Evolutionary conservation across 2,113 vertebrate species (phyloP).

Genomic region (Eleginops maclovinus): DNA sequence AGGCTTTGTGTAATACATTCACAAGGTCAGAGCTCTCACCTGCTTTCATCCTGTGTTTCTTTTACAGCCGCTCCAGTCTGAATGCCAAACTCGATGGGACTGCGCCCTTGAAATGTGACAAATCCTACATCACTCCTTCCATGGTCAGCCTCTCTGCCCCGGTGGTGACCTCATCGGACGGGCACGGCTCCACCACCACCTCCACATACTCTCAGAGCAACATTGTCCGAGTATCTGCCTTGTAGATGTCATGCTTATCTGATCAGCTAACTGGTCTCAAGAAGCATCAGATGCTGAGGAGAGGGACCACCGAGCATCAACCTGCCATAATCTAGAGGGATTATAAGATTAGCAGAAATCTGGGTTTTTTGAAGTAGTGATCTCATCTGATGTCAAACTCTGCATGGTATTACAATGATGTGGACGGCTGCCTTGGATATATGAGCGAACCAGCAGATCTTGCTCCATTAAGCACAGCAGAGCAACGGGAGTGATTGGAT

Average conservation of each 20-base stretch:
- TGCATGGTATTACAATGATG: slow-evolving; percentile 74
- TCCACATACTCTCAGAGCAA: slow-evolving; percentile 93
- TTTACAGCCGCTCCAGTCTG: slow-evolving; percentile 93
- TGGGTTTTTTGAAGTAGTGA: slow-evolving; percentile 65
- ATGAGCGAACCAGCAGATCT: slow-evolving; percentile 70
- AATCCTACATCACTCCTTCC: slow-evolving; percentile 95
- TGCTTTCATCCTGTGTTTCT: slow-evolving; percentile 40
- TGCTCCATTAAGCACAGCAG: slow-evolving; percentile 77
- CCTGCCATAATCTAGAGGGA: slow-evolving; percentile 81
- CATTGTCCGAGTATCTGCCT: slow-evolving; percentile 98
- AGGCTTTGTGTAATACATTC: slow-evolving; percentile 33
- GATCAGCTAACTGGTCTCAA: slow-evolving; percentile 65
- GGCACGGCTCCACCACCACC: slow-evolving; percentile 89
- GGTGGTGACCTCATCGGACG: slow-evolving; percentile 90
- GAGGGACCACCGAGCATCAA: slow-evolving; percentile 81
- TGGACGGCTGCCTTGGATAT: slow-evolving; percentile 63
- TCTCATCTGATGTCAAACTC: slow-evolving; percentile 80
- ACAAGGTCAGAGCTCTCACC: slow-evolving; percentile 36
- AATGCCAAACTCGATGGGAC: slow-evolving; percentile 97
- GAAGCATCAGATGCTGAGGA: slow-evolving; percentile 74
- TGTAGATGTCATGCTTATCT: slow-evolving; percentile 86
- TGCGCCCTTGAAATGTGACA: slow-evolving; percentile 94
- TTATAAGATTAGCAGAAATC: slow-evolving; percentile 68
- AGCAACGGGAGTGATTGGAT: slow-evolving; percentile 56
- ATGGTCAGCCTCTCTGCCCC: slow-evolving; percentile 96